phyloP scores from a whole-genome alignment of 2,888 invertebrate species.

The Ectobius pallidus region DNA sequence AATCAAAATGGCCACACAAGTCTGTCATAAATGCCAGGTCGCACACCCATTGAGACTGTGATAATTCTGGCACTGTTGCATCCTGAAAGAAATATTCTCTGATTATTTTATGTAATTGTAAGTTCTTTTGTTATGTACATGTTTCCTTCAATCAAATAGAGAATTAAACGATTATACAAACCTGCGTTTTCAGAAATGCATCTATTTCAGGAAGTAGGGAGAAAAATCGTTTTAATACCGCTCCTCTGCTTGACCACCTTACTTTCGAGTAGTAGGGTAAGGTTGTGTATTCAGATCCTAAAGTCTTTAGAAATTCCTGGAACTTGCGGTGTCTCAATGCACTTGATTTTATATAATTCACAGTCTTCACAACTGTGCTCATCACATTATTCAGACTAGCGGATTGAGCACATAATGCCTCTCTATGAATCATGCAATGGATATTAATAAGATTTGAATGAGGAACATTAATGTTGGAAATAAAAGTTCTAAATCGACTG shows the following conservation, averaged over 20 bases:
- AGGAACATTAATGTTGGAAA: neutral
- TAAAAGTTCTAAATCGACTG: neutral
- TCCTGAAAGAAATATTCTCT: too few species aligned
- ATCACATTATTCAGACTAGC: neutral
- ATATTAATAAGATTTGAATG: slow-evolving; percentile 20
- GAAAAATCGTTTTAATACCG: too few species aligned
- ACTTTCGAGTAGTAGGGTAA: slow-evolving; percentile 5
- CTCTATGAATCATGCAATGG: slow-evolving; percentile 4
- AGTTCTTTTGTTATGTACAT: neutral
- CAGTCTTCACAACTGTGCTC: neutral
- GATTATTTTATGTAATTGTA: too few species aligned
- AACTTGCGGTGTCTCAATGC: neutral
- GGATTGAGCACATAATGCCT: neutral
- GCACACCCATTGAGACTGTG: too few species aligned
- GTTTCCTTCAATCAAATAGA: neutral
- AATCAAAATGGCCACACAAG: too few species aligned
- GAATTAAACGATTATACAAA: neutral
- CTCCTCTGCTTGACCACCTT: too few species aligned
- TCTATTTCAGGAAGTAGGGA: too few species aligned
- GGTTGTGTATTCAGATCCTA: neutral
- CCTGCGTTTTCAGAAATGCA: too few species aligned
- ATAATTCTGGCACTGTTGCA: too few species aligned
- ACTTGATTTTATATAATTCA: slow-evolving; percentile 7
- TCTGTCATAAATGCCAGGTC: too few species aligned
- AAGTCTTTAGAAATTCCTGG: neutral